Evolutionary conservation across 2,113 vertebrate genomes (phyloP).

Genomic region (Bucco capensis): DNA sequence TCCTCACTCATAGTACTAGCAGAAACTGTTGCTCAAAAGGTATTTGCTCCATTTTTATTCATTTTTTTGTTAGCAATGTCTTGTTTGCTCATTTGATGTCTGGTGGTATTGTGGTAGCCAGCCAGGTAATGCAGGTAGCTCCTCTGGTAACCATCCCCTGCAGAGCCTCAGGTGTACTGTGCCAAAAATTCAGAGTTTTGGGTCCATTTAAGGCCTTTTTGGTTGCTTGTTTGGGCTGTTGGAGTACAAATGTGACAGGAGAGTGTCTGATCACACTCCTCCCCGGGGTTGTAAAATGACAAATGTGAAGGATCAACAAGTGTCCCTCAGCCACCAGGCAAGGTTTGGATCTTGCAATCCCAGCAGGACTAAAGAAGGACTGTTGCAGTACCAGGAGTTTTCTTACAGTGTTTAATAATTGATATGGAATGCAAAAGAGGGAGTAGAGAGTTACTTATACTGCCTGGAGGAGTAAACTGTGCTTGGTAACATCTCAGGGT

Average conservation of each 20-base stretch:
- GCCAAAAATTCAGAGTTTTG: not conserved
- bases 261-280: not conserved
- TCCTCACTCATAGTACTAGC: not conserved
- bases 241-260: not conserved
- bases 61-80: not conserved
- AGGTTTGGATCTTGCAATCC: not conserved
- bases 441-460: not conserved
- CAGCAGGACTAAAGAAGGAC: not conserved
- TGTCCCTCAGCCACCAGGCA: fast-evolving
- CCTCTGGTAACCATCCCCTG: not conserved
- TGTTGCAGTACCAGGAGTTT: not conserved
- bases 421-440: not conserved
- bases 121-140: not conserved
- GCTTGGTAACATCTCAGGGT: not conserved
- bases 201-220: not conserved
- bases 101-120: fast-evolving
- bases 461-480: not conserved
- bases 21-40: constrained; percentile 27
- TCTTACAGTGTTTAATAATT: not conserved
- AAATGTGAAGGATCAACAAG: not conserved
- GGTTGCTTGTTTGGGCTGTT: not conserved
- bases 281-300: not conserved
- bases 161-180: not conserved
- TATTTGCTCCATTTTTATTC: constrained; percentile 12
- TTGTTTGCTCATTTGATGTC: not conserved